Conservation (phyloP, 2,888 invertebrate species). For the Tipula helvola region DNA sequence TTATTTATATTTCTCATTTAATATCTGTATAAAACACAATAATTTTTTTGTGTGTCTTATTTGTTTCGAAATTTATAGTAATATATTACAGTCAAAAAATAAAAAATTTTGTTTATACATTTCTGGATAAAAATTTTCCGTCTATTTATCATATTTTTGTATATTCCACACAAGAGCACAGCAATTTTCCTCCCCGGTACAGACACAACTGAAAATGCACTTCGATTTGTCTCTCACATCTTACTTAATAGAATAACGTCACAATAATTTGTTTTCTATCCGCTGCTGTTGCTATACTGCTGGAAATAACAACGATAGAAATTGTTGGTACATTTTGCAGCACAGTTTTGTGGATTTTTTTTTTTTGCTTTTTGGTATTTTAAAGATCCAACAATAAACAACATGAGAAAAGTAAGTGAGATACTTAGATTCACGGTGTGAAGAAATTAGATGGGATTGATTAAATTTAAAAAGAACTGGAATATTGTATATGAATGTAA, state of each 20-base stretch:
- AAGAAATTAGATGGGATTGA: neutral
- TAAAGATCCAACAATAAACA: neutral
- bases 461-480: neutral
- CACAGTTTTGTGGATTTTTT: neutral
- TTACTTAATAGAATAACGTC: neutral
- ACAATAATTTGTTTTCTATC: neutral
- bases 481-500: neutral
- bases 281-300: neutral
- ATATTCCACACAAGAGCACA: neutral
- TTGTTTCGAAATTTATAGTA: neutral
- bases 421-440: neutral
- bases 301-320: neutral
- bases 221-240: neutral
- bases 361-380: neutral
- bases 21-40: neutral
- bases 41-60: neutral
- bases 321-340: neutral
- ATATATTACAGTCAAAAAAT: conserved; percentile 5
- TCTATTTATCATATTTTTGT: conserved; percentile 5
- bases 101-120: neutral
- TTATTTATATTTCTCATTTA: conserved; percentile 8
- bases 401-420: neutral
- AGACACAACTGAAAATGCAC: neutral
- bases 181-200: neutral
- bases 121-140: neutral